Evolutionary conservation across 2,113 vertebrate genomes (phyloP), one percentile per base, ranked within the genome.

Genomic region (Lepidothrix coronata): DNA sequence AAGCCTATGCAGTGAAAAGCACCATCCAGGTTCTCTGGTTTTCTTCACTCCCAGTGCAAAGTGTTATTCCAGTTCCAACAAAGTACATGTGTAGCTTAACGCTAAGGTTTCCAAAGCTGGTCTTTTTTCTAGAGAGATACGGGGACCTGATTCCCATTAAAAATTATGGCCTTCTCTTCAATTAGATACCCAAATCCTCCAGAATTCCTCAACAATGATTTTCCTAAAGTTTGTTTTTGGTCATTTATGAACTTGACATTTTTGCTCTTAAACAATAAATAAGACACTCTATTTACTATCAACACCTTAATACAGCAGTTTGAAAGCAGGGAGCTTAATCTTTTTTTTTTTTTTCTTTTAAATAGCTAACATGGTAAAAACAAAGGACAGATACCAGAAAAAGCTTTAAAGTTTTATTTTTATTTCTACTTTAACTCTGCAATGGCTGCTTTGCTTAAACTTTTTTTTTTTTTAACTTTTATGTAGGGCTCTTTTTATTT

Each of bases 351-450:
- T 51, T 24, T 18, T 18, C 30, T 65, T 89, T 77, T 66, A 24
- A 88, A 91, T 46, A 74, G 37, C 35, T 84, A 85, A 70, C 9
- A 67, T 33, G 37, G 18, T 73, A 90, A 95, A 95, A 96, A 94
- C 68, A 93, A 96, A 89, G 46, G 41, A 31, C 31, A 83, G 37
- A 73, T 43, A 75, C 16, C 13, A 78, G 48, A 43, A 81, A 66
- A 73, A 71, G 17, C 43, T 77, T 88, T 88, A 74, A 87, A 94
- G 19, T 63, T 90, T 77, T 75, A 46, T 68, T 94, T 82, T 90
- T 91, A 80, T 95, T 95, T 71, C 73, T 93, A 39, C 31, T 93
- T 93, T 83, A 85, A 39, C 55, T 67, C 76, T 19, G 71, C 48
- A 74, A 67, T 86, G 14, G 33, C 33, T 94, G 79, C 49, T 91